These are phyloP conservation scores for Drosophila murphyi DNA, from an alignment of 1,140 invertebrate genomes.

Conservation along the genomic window DNA sequence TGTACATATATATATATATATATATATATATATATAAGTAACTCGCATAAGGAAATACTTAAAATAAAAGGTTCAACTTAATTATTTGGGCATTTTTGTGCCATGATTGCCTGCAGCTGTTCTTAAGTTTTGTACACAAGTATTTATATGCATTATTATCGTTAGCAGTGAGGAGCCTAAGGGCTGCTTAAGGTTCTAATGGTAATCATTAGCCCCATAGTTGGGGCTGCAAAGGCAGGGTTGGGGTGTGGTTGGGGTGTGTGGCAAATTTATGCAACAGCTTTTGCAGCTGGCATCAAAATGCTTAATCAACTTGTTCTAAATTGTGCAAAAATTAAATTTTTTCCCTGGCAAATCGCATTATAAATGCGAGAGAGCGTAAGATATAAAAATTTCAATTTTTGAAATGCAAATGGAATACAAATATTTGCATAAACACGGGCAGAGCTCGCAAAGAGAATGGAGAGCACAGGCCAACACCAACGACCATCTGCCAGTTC, in stretches of 20 bases:
- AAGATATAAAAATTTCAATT: conserved; percentile 73
- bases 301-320: conserved; percentile 68
- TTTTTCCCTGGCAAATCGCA: conserved; percentile 54
- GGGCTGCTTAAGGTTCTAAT: background rate
- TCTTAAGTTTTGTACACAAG: conserved; percentile 12
- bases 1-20: background rate
- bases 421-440: conserved; percentile 77
- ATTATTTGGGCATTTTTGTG: conserved; percentile 30
- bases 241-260: background rate
- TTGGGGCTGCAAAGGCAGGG: background rate
- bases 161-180: conserved; percentile 16
- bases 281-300: conserved; percentile 48
- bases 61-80: conserved; percentile 10
- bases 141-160: conserved; percentile 34
- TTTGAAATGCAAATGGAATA: conserved; percentile 79
- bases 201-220: conserved; percentile 20
- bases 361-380: conserved; percentile 58
- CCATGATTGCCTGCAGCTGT: conserved; percentile 24
- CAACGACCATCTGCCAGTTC: conserved; percentile 40
- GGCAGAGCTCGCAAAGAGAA: conserved; percentile 45
- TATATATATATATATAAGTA: too few relatives aligned
- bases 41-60: background rate
- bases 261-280: conserved; percentile 45
- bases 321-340: conserved; percentile 64
- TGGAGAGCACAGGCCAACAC: conserved; percentile 28